These are phyloP conservation scores for Sebastes variabilis DNA, from an alignment of 2,797 vertebrate genomes.

Conservation along the genomic window DNA sequence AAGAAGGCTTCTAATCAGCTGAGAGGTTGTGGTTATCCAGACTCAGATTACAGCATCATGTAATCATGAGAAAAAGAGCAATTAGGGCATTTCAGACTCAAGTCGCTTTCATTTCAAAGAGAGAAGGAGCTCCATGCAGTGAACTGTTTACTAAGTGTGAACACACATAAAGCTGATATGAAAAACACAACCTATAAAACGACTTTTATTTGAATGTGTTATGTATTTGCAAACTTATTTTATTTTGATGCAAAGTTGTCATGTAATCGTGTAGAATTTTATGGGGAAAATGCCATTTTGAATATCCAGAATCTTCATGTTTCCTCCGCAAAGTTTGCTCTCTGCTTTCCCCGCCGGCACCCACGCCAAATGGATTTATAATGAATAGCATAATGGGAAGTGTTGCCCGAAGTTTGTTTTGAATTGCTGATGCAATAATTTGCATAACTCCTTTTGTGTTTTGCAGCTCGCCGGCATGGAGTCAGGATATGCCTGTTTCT, in stretches of 20 bases:
- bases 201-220: background rate
- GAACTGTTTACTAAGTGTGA: background rate
- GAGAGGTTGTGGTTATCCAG: conserved; percentile 26
- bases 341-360: background rate
- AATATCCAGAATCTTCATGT: background rate
- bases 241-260: background rate
- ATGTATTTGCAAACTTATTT: background rate
- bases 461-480: conserved; percentile 95
- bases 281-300: background rate
- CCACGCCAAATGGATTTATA: conserved; percentile 20
- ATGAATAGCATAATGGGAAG: conserved; percentile 17
- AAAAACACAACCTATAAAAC: background rate
- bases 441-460: conserved; percentile 34
- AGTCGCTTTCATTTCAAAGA: conserved; percentile 11
- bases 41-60: conserved; percentile 19
- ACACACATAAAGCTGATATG: background rate
- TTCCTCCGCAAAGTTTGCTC: background rate
- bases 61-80: conserved; percentile 32
- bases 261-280: background rate
- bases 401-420: conserved; percentile 26
- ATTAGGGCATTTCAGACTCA: background rate
- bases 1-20: conserved; percentile 37
- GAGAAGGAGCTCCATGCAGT: conserved; percentile 1
- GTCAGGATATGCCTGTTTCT: conserved; percentile 97
- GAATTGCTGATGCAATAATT: conserved; percentile 33